A percentile compares a stretch with the other conserved stretches of the same genome.
phyloP scores from a whole-genome alignment of 1,140 invertebrate species.

The Kradibia gibbosae region DNA sequence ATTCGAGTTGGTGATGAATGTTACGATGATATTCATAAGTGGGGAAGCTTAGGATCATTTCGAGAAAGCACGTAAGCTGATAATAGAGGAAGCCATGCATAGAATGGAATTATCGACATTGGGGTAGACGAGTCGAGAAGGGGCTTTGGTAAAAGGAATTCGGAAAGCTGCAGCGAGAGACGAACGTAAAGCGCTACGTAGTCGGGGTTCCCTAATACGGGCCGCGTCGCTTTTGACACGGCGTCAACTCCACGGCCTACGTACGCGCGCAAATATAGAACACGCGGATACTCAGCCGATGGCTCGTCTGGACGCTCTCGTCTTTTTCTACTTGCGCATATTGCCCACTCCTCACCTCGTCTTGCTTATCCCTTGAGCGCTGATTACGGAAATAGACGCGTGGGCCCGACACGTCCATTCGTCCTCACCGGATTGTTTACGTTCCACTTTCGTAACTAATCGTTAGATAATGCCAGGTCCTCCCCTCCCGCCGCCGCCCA shows the following conservation, averaged over 20 bases:
- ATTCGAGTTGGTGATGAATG: no score
- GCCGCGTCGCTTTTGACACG: constrained; percentile 56
- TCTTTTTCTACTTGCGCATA: constrained; percentile 40
- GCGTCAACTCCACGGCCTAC: constrained; percentile 53
- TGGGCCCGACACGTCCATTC: constrained; percentile 43
- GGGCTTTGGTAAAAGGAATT: not conserved
- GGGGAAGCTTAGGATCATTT: constrained; percentile 20
- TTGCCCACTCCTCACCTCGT: not conserved
- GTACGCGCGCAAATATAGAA: constrained; percentile 69
- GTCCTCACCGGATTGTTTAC: constrained; percentile 55
- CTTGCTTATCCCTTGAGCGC: constrained; percentile 13
- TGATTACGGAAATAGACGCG: constrained; percentile 57
- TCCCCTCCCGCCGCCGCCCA: no score
- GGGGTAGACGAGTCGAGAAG: no score
- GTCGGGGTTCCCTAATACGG: constrained; percentile 70
- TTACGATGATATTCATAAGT: not conserved
- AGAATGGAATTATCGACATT: no score
- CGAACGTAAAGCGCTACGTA: constrained; percentile 47
- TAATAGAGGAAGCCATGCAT: no score
- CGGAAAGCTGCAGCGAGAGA: not conserved
- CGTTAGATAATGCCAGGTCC: constrained; percentile 38
- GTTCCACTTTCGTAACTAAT: constrained; percentile 41
- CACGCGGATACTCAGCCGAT: constrained; percentile 47
- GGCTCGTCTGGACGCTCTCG: constrained; percentile 44
- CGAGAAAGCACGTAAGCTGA: constrained; percentile 11